Percentiles rank a stretch among this genome's conserved stretches.
These are phyloP conservation scores for Amblyopsis rosae DNA, from an alignment of 2,113 vertebrate species.

Conservation along the genomic window DNA sequence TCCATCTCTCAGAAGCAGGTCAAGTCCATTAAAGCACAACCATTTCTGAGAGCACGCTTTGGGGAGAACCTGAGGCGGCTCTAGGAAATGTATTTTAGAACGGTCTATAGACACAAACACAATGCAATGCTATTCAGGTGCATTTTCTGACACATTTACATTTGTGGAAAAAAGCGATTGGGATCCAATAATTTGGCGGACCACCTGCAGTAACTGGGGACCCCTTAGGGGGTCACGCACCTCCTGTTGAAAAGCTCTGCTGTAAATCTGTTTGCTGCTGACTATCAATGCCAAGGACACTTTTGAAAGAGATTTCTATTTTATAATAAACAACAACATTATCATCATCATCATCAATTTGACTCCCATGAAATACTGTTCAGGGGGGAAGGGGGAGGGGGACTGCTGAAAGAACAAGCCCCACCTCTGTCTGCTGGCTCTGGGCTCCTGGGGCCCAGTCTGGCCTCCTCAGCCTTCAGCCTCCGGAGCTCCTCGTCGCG, in stretches of 20 bases:
- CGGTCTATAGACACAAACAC: too few species aligned
- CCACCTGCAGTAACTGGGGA: too few species aligned
- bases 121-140: too few species aligned
- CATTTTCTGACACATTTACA: too few species aligned
- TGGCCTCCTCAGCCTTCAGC: constrained; percentile 80
- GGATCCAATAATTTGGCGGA: too few species aligned
- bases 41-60: constrained; percentile 1
- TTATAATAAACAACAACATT: too few species aligned
- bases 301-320: too few species aligned
- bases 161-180: too few species aligned
- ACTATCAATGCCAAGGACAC: too few species aligned
- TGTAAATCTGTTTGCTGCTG: too few species aligned
- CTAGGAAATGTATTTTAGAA: constrained; percentile 21
- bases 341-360: neutral
- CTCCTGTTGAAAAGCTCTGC: too few species aligned
- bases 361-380: constrained; percentile 9
- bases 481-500: constrained; percentile 83
- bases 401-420: constrained; percentile 52
- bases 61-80: neutral
- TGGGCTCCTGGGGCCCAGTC: constrained; percentile 64
- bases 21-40: constrained; percentile 7
- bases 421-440: constrained; percentile 74
- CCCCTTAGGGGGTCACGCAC: too few species aligned
- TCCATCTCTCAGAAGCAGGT: constrained; percentile 14
- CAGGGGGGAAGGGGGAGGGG: constrained; percentile 3